A percentile compares a stretch with the other conserved stretches of the same genome.
Conservation (phyloP, 1,140 invertebrate genomes). For the Habropoda laboriosa region DNA sequence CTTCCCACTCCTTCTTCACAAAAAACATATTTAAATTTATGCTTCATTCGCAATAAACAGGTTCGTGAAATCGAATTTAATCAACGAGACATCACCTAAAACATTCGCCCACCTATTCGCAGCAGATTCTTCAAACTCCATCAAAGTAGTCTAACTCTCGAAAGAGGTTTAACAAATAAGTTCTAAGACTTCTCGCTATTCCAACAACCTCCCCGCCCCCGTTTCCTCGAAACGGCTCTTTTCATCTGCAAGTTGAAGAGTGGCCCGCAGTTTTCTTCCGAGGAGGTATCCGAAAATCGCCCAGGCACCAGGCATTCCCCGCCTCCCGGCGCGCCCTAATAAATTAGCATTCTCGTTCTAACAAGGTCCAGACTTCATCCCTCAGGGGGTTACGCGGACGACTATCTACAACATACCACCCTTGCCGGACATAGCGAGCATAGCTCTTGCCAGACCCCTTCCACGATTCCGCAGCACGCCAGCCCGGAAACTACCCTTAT, state of each 20-base stretch:
- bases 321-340: constrained; percentile 72
- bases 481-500: constrained; percentile 79
- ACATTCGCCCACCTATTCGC: too few species aligned
- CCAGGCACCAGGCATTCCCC: constrained; percentile 46
- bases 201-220: too few species aligned
- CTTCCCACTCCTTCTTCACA: too few species aligned
- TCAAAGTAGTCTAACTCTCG: too few species aligned
- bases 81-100: too few species aligned
- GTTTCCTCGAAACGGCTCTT: neutral
- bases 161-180: too few species aligned
- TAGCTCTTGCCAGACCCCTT: constrained; percentile 76
- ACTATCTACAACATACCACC: constrained; percentile 79
- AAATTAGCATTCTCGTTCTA: constrained; percentile 82
- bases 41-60: too few species aligned
- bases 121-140: too few species aligned
- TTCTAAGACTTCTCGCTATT: too few species aligned
- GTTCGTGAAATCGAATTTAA: too few species aligned
- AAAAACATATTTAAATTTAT: too few species aligned
- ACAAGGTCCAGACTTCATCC: constrained; percentile 80
- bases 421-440: constrained; percentile 80
- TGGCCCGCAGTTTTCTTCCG: constrained; percentile 9
- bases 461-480: constrained; percentile 71
- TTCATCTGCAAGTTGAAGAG: neutral
- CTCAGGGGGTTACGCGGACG: constrained; percentile 72
- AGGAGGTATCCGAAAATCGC: constrained; percentile 70